phyloP scores from a whole-genome alignment of 2,888 invertebrate genomes.

The Penaeus monodon region DNA sequence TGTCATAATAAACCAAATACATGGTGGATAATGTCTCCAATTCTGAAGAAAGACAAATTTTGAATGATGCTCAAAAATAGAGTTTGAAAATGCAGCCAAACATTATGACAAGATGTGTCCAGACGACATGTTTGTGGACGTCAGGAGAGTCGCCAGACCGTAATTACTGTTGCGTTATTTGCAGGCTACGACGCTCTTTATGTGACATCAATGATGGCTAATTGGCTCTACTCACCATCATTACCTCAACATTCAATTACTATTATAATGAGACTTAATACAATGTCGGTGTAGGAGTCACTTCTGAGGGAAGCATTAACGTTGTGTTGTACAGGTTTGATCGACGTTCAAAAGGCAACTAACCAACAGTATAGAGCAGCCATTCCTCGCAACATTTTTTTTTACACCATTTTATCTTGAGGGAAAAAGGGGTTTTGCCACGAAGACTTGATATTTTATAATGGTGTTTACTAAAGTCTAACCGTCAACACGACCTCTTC shows the following conservation, averaged over 20 bases:
- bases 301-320: constrained; percentile 12
- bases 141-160: not conserved
- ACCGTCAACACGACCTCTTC: no score
- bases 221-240: constrained; percentile 50
- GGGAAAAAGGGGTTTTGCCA: no score
- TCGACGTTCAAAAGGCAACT: constrained; percentile 10
- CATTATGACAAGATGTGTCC: constrained; percentile 17
- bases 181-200: constrained; percentile 47
- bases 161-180: constrained; percentile 40
- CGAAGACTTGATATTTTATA: no score
- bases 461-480: no score
- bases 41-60: not conserved
- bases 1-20: no score
- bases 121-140: constrained; percentile 38
- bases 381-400: no score
- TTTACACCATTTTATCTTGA: no score
- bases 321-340: constrained; percentile 24
- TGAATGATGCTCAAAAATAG: not conserved
- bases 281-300: constrained; percentile 35
- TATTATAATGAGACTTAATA: constrained; percentile 56
- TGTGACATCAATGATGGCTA: constrained; percentile 57
- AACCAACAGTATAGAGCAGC: no score
- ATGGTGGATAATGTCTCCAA: no score
- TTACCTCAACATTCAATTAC: constrained; percentile 54
- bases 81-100: not conserved